phyloP scores from a whole-genome alignment of 2,797 vertebrate species.

The Capromys pilorides region DNA sequence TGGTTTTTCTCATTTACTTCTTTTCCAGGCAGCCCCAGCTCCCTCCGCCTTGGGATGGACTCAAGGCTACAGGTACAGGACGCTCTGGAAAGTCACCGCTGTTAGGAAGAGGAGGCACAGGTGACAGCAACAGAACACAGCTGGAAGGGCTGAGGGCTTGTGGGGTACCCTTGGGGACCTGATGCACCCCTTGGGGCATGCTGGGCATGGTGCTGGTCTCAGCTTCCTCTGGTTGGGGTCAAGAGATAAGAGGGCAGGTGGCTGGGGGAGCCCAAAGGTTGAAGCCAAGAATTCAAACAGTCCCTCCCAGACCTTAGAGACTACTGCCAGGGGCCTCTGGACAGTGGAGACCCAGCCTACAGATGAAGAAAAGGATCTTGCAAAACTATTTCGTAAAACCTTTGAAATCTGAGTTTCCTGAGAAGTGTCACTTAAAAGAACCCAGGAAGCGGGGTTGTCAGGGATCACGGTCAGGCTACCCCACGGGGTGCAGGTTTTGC shows the following conservation, averaged over 20 bases:
- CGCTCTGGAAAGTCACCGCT: no score
- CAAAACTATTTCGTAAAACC: rapidly evolving
- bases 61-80: rapidly evolving
- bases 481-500: not conserved
- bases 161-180: not conserved
- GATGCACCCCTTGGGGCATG: rapidly evolving
- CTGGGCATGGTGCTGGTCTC: not conserved
- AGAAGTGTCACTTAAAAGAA: not conserved
- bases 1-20: not conserved
- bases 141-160: rapidly evolving
- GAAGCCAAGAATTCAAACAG: rapidly evolving
- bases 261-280: rapidly evolving
- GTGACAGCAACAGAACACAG: rapidly evolving
- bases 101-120: not conserved
- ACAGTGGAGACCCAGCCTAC: not conserved
- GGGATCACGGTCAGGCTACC: not conserved
- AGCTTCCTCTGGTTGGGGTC: not conserved
- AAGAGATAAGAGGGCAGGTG: not conserved
- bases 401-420: rapidly evolving
- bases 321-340: rapidly evolving
- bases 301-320: not conserved
- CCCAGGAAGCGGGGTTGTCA: rapidly evolving
- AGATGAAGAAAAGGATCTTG: rapidly evolving
- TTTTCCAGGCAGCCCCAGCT: not conserved
- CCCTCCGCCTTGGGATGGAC: not conserved